Evolutionary conservation across 1,140 invertebrate genomes (phyloP), one percentile per base, ranked within the genome.

Genomic region (Anastrepha obliqua): DNA sequence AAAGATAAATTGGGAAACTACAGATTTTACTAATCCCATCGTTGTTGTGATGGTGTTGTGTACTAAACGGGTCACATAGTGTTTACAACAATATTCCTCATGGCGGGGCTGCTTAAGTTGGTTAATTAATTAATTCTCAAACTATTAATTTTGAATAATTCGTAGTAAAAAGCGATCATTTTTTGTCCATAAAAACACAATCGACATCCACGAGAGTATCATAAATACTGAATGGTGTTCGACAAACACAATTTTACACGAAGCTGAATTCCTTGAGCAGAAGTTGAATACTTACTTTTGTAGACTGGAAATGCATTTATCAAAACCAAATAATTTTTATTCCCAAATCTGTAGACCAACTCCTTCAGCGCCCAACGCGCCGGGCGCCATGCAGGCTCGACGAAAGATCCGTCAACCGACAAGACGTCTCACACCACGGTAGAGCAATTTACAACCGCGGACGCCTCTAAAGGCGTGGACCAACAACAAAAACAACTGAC

Each of bases 401-500:
- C 74, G 74, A 51, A 81, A 81, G n/a, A 81, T 81, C 51, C 74
- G 74, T 51, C 74, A 81, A 55, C 44, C 74, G 17, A 86, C 86
- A 81, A 58, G 87, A 20, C 64, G 87, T 39, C 81, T 86, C n/a
- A 86, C 87, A 86, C 87, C 85, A 86, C 87, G 87, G 87, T 88
- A 88, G 87, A 88, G 42, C 70, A 74, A 60, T 62, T 62, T 44
- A 86, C 47, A 88, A 62, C 67, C n/a, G 17, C 55, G 4, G 64
- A 88, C 87, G 87, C 87, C 85, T 29, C 17, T 62, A 74, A 64
- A n/a, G 85, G 87, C 87, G 85, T 86, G 87, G 87, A 88, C 85
- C 87, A 55, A 88, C 55, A 87, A 29, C 87, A 87, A 51, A n/a
- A 81, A 7, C 39, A 87, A 85, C 86, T 81, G 74, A 81, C 74